Evolutionary conservation across 2,797 vertebrate species (phyloP).

Genomic region (Cynodonichthys magdalenae): DNA sequence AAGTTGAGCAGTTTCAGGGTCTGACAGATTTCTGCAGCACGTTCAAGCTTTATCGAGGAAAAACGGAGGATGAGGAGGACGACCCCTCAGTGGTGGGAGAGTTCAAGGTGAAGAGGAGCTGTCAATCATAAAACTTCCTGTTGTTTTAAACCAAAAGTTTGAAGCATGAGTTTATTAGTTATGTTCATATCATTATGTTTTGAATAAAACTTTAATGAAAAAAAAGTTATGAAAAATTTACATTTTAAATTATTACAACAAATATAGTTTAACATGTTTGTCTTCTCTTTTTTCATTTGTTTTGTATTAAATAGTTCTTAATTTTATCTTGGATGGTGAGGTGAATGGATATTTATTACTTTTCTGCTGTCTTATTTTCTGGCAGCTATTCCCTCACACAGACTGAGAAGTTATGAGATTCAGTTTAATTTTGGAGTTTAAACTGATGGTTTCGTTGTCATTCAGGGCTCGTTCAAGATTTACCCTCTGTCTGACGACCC

Average conservation of each 20-base stretch:
- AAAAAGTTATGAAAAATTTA: too few relatives aligned
- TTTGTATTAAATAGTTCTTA: too few relatives aligned
- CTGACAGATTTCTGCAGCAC: conserved; percentile 96
- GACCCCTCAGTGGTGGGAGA: conserved; percentile 95
- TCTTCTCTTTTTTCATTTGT: too few relatives aligned
- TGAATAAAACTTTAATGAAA: too few relatives aligned
- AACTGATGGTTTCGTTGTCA: not conserved
- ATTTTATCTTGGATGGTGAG: too few relatives aligned
- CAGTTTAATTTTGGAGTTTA: not conserved
- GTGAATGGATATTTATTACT: too few relatives aligned
- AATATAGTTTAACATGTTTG: too few relatives aligned
- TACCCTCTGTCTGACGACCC: conserved; percentile 92
- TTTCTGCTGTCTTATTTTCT: not conserved
- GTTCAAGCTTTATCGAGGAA: conserved; percentile 92
- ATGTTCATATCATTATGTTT: too few relatives aligned
- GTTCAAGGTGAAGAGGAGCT: conserved; percentile 82
- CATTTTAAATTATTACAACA: too few relatives aligned
- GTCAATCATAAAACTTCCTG: not conserved
- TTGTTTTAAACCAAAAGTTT: not conserved
- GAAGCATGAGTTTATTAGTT: too few relatives aligned
- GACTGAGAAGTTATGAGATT: not conserved
- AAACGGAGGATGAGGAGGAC: conserved; percentile 86
- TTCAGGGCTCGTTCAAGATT: conserved; percentile 93
- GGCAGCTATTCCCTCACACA: not conserved
- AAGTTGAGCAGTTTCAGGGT: conserved; percentile 84